Percentiles rank a stretch among this genome's conserved stretches.
Evolutionary conservation across 2,888 invertebrate genomes (phyloP).

Genomic region (Torymus texanus): DNA sequence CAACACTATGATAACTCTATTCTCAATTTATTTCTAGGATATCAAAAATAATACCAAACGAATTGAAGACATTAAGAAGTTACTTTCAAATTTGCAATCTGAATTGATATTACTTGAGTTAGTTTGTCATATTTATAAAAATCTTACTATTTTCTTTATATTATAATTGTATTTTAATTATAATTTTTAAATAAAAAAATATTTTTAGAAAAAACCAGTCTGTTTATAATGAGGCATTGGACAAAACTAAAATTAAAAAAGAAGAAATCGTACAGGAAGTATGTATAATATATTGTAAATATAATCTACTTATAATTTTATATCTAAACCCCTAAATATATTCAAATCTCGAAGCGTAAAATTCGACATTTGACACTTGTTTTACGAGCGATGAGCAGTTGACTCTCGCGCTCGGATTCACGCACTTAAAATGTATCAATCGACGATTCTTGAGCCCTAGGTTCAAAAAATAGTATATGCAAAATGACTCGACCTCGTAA

Average conservation of each 20-base stretch:
- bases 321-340: too few species aligned
- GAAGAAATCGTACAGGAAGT: constrained; percentile 29
- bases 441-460: too few species aligned
- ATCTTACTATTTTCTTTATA: background rate
- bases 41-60: constrained; percentile 17
- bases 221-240: background rate
- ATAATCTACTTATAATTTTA: background rate
- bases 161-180: background rate
- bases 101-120: constrained; percentile 31
- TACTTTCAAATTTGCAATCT: constrained; percentile 4
- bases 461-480: too few species aligned
- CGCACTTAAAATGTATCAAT: too few species aligned
- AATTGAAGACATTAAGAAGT: constrained; percentile 3
- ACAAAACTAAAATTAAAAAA: constrained; percentile 10
- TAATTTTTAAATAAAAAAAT: background rate
- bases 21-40: constrained; percentile 22
- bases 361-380: too few species aligned
- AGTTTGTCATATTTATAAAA: constrained; percentile 17
- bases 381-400: too few species aligned
- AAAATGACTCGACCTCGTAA: too few species aligned
- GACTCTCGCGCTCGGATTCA: too few species aligned
- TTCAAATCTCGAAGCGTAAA: too few species aligned
- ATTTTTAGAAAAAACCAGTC: constrained; percentile 27
- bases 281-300: constrained; percentile 1
- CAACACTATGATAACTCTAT: background rate